Evolutionary conservation across 2,113 vertebrate genomes (phyloP), one percentile per base, ranked within the genome.

Genomic region (Silurus asotus): DNA sequence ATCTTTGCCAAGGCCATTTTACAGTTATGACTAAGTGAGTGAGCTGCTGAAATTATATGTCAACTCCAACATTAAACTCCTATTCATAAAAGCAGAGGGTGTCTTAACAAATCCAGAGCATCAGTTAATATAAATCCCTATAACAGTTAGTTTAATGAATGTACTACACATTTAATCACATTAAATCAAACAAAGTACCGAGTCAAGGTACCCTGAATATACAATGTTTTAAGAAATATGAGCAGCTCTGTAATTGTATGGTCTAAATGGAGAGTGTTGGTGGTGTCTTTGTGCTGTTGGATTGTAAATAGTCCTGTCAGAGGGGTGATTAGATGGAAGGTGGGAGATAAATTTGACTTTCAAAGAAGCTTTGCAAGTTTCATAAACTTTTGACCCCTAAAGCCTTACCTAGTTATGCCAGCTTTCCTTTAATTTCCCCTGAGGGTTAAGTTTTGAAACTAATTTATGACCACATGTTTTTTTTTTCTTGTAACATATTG

Each of bases 361-460:
- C 92, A 59, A 78, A 15, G 86, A 92, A 93, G 92, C 90, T 91
- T 87, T 91, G 88, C 92, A 93, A 93, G 93, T 89, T 92, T 92
- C 88, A 91, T 94, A 93, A 93, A 93, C 93, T 91, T 93, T 93
- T 94, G 94, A 94, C 93, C 94, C 87, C 62, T 92, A 93, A 92
- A 92, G 90, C 89, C 84, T 85, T 90, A 89, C 91, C 92, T 92
- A 93, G 90, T 86, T 87, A 87, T 55, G 86, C 90, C 76, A 88
- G 89, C 89, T 87, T 53, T 86, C 89, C 49, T 53, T 53, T 91
- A 92, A 91, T 93, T 93, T 93, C 91, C 92, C 92, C 70, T 1
- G 89, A 92, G 93, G 91, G 87, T 91, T 76, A 56, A 19, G 84
- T 87, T 89, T 70, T 80, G 90, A 90, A 92, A 90, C 90, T 92